Percentiles rank a stretch among this genome's conserved stretches.
Conservation (phyloP, 2,113 vertebrate genomes). For the Cygnus buccinator region DNA sequence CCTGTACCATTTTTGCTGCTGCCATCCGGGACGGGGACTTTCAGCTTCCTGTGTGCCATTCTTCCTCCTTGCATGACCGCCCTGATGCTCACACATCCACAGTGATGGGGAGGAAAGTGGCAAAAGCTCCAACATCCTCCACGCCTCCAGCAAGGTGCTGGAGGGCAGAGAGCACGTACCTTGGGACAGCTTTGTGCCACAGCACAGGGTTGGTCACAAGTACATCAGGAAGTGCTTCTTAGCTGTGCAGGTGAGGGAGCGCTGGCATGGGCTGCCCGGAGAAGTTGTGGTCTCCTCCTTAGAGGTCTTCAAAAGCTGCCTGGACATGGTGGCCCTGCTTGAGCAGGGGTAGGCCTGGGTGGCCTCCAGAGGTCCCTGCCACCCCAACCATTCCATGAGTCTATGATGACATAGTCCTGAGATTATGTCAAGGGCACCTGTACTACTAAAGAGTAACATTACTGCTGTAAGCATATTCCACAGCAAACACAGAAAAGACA, state of each 20-base stretch:
- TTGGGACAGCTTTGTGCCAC: background rate
- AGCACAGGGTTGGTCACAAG: fast-evolving
- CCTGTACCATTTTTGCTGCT: background rate
- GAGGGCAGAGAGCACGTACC: background rate
- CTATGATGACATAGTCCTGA: background rate
- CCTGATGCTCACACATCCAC: fast-evolving
- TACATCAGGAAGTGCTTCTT: background rate
- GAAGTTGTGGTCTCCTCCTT: background rate
- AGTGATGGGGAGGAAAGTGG: background rate
- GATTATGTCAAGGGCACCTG: background rate
- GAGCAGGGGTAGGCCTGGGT: background rate
- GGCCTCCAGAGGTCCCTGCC: background rate
- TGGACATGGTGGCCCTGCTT: background rate
- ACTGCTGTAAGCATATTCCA: background rate
- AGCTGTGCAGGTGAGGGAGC: background rate
- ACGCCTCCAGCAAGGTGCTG: fast-evolving
- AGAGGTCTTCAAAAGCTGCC: background rate
- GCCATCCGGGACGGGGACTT: background rate
- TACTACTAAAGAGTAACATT: background rate
- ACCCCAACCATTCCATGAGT: background rate
- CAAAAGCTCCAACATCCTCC: background rate
- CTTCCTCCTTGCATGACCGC: background rate
- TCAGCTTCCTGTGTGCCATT: background rate
- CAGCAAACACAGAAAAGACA: background rate
- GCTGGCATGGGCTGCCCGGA: background rate